These are phyloP conservation scores for Eupithecia subfuscata DNA, from an alignment of 2,888 invertebrate genomes.

Conservation along the genomic window DNA sequence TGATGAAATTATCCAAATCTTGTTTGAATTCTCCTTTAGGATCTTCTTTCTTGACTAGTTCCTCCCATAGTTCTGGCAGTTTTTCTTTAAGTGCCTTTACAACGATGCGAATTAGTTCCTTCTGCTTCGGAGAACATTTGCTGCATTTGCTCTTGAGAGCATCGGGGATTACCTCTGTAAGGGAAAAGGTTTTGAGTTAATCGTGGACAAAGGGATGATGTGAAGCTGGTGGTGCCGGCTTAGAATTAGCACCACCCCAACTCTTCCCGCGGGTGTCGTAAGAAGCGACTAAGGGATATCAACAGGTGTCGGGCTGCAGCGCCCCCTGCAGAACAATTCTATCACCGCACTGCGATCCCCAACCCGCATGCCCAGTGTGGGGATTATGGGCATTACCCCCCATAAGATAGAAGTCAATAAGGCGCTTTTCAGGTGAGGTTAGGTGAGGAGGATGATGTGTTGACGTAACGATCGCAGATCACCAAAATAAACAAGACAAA, in stretches of 20 bases:
- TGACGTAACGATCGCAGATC: neutral
- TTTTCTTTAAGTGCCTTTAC: slow-evolving; percentile 86
- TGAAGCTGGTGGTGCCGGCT: too few relatives aligned
- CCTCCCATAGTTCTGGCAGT: slow-evolving; percentile 85
- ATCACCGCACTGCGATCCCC: too few relatives aligned
- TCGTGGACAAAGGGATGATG: neutral
- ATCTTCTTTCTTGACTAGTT: slow-evolving; percentile 87
- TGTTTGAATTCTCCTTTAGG: slow-evolving; percentile 85
- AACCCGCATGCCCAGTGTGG: too few relatives aligned
- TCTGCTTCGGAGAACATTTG: slow-evolving; percentile 87
- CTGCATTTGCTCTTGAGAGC: slow-evolving; percentile 78
- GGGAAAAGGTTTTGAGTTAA: neutral
- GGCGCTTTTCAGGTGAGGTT: too few relatives aligned
- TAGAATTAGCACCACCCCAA: too few relatives aligned
- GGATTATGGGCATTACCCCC: too few relatives aligned
- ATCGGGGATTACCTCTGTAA: slow-evolving; percentile 69
- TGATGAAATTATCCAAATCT: slow-evolving; percentile 80
- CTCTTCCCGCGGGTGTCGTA: too few relatives aligned
- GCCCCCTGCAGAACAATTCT: too few relatives aligned
- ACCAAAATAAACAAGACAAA: neutral
- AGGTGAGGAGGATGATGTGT: too few relatives aligned
- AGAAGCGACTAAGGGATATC: too few relatives aligned
- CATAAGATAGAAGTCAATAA: too few relatives aligned
- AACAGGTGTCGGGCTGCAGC: too few relatives aligned
- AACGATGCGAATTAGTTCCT: slow-evolving; percentile 82